phyloP scores from a whole-genome alignment of 2,797 vertebrate genomes.

The Dryobates pubescens region DNA sequence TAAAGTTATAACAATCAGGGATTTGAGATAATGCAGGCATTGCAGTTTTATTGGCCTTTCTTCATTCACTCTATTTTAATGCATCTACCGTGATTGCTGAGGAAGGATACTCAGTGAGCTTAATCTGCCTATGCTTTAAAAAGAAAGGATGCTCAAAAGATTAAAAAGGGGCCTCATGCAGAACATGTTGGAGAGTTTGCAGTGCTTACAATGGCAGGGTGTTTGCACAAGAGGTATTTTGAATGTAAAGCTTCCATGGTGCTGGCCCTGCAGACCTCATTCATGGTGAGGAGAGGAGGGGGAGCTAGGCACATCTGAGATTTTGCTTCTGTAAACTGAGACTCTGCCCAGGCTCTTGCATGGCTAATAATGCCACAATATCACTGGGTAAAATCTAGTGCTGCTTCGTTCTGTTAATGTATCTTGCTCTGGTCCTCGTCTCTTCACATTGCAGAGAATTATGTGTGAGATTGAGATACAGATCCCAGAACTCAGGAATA shows the following conservation, averaged over 20 bases:
- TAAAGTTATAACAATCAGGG: conserved; percentile 40
- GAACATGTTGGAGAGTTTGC: conserved; percentile 6
- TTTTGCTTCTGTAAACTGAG: neutral
- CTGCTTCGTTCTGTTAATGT: neutral
- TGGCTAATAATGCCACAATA: neutral
- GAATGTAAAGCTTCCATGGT: neutral
- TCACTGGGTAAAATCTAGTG: neutral
- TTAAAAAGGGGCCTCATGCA: neutral
- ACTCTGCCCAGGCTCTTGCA: neutral
- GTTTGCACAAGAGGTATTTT: neutral
- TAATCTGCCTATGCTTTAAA: conserved; percentile 46
- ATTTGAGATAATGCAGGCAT: conserved; percentile 53
- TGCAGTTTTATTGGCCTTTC: neutral
- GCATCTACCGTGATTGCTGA: neutral
- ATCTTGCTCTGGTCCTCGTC: neutral
- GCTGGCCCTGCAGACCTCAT: neutral
- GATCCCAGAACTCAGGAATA: neutral
- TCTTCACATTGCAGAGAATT: neutral
- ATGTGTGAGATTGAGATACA: neutral
- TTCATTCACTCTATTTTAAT: conserved; percentile 48
- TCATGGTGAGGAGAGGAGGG: neutral
- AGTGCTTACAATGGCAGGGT: neutral
- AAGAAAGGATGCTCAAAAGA: conserved; percentile 38
- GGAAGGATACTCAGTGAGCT: conserved; percentile 8
- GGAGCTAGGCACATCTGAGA: neutral